A percentile compares a stretch with the other conserved stretches of the same genome.
These are phyloP conservation scores for Meleagris gallopavo DNA, from an alignment of 2,113 vertebrate genomes.

Conservation along the genomic window DNA sequence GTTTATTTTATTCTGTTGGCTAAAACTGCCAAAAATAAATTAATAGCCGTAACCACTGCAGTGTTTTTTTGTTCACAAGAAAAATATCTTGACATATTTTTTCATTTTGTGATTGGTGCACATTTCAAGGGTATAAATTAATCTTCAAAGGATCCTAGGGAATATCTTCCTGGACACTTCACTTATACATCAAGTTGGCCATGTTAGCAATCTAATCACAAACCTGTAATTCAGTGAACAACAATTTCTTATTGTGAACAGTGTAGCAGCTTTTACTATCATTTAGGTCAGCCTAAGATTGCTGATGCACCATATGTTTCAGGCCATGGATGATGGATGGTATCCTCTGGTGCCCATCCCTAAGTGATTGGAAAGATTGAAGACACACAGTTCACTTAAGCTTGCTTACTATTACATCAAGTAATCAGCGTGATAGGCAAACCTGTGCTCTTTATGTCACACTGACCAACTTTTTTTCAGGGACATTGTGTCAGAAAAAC, in stretches of 20 bases:
- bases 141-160: conserved; percentile 78
- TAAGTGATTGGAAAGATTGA: conserved; percentile 96
- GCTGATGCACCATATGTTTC: conserved; percentile 89
- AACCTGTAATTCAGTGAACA: conserved; percentile 83
- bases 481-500: conserved; percentile 77
- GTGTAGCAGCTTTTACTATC: conserved; percentile 79
- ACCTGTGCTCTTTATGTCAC: conserved; percentile 78
- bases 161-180: conserved; percentile 77
- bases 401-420: conserved; percentile 87
- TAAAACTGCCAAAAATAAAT: conserved; percentile 77
- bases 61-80: conserved; percentile 77
- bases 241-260: conserved; percentile 83
- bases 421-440: conserved; percentile 87
- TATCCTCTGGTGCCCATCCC: conserved; percentile 85
- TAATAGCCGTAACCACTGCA: conserved; percentile 65
- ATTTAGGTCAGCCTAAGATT: conserved; percentile 83
- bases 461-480: conserved; percentile 74
- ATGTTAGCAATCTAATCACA: conserved; percentile 84
- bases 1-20: conserved; percentile 74
- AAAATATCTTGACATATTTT: conserved; percentile 82
- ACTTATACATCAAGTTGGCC: conserved; percentile 80
- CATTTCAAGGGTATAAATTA: conserved; percentile 83
- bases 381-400: conserved; percentile 93
- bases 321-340: conserved; percentile 92
- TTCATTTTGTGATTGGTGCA: conserved; percentile 80